phyloP scores from a whole-genome alignment of 2,113 vertebrate genomes.

The Cercocebus atys region DNA sequence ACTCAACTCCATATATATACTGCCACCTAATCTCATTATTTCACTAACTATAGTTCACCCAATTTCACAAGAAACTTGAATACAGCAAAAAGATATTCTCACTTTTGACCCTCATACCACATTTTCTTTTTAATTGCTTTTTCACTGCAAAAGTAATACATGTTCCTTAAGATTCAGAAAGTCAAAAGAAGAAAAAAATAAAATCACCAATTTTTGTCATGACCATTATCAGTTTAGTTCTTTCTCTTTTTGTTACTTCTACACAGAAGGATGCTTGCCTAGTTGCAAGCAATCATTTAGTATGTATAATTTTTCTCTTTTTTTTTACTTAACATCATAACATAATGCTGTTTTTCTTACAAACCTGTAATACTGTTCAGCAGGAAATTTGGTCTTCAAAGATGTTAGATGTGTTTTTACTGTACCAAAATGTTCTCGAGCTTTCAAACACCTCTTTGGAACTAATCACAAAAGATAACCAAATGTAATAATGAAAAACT shows the following conservation, averaged over 20 bases:
- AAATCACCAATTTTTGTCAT: background rate
- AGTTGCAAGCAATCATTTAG: background rate
- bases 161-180: background rate
- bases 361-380: conserved; percentile 97
- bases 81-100: conserved; percentile 4
- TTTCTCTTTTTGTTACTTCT: background rate
- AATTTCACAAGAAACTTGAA: background rate
- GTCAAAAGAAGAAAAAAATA: background rate
- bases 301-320: background rate
- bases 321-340: background rate
- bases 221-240: background rate
- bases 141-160: background rate
- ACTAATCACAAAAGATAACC: conserved; percentile 85
- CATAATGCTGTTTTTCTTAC: conserved; percentile 52
- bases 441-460: conserved; percentile 93
- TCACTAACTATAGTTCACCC: background rate
- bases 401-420: conserved; percentile 92
- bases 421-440: conserved; percentile 92
- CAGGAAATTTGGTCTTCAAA: conserved; percentile 97
- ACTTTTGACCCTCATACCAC: background rate
- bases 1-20: background rate
- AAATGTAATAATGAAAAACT: conserved; percentile 20
- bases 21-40: background rate
- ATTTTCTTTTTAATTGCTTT: conserved; percentile 17
- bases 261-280: background rate